Conservation (phyloP, 2,113 vertebrate genomes). For the Xerus inauris region DNA sequence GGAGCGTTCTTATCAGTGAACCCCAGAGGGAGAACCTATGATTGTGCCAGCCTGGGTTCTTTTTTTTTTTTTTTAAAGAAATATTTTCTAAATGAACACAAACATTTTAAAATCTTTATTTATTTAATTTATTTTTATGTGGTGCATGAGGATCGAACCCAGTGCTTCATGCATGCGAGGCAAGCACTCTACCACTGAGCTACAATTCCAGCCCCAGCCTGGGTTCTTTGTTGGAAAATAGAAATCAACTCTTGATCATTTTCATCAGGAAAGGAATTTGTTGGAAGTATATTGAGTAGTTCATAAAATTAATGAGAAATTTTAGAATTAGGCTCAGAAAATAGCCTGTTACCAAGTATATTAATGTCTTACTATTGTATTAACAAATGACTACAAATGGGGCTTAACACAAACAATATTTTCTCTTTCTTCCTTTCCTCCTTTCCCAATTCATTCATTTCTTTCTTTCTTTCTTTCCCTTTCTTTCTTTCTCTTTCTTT, state of each 20-base stretch:
- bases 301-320: background rate
- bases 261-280: background rate
- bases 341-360: background rate
- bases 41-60: background rate
- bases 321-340: slow-evolving; percentile 20
- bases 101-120: too few species aligned
- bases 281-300: background rate
- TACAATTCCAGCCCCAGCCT: too few species aligned
- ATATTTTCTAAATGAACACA: too few species aligned
- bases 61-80: too few species aligned
- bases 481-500: too few species aligned
- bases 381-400: background rate
- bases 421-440: too few species aligned
- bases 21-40: background rate
- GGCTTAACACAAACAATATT: background rate
- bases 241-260: background rate
- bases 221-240: background rate
- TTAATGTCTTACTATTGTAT: background rate
- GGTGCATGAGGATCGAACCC: too few species aligned
- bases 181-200: too few species aligned
- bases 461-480: too few species aligned
- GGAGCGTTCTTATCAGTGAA: background rate
- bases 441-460: too few species aligned
- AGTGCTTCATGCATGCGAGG: too few species aligned
- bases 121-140: too few species aligned